Evolutionary conservation across 2,797 vertebrate species (phyloP).

Genomic region (Leptoclinus maculatus): DNA sequence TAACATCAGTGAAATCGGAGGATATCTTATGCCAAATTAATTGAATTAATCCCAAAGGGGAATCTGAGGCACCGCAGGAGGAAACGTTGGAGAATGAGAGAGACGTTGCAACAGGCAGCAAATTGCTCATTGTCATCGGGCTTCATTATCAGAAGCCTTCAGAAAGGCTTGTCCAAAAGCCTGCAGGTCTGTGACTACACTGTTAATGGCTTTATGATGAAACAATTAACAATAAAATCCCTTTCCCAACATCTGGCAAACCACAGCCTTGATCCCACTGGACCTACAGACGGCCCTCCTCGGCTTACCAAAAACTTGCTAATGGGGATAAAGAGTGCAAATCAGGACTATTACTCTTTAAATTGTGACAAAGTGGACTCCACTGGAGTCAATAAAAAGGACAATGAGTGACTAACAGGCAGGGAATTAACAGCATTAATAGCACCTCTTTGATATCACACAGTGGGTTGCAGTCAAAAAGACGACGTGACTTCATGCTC

Average conservation of each 20-base stretch:
- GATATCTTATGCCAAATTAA: conserved; percentile 5
- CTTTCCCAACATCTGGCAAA: neutral
- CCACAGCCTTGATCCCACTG: neutral
- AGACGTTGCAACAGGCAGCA: neutral
- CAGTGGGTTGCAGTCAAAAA: conserved; percentile 15
- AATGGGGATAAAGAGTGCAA: too few species aligned
- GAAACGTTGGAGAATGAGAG: neutral
- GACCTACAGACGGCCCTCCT: conserved; percentile 1
- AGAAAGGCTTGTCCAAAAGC: conserved; percentile 28
- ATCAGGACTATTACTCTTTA: too few species aligned
- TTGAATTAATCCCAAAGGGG: neutral
- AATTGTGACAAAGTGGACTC: too few species aligned
- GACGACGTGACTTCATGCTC: conserved; percentile 23
- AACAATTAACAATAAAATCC: neutral
- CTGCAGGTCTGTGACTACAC: conserved; percentile 7
- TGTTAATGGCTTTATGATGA: conserved; percentile 12
- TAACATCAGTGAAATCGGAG: neutral
- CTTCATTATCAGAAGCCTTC: conserved; percentile 34
- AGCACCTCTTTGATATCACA: conserved; percentile 41
- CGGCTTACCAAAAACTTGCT: too few species aligned
- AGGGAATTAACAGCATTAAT: conserved; percentile 16
- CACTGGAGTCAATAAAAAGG: too few species aligned
- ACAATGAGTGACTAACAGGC: neutral
- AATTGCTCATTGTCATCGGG: neutral
- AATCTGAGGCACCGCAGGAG: neutral